phyloP scores from a whole-genome alignment of 1,140 invertebrate genomes.

The Pachyrhynchus sulphureomaculatus region DNA sequence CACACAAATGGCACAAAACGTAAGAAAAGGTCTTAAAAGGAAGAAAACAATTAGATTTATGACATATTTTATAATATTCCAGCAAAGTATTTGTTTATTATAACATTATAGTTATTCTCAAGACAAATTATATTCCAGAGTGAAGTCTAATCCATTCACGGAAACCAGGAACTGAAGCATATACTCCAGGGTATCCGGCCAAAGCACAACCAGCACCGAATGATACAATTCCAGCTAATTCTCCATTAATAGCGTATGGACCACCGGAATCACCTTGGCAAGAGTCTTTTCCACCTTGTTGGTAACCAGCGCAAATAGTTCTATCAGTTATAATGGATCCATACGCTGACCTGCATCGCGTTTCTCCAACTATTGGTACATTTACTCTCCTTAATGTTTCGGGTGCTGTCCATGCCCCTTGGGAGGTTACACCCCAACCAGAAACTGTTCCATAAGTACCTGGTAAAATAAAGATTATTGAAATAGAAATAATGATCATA shows the following conservation, averaged over 20 bases:
- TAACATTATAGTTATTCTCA: too few species aligned
- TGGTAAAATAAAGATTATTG: too few species aligned
- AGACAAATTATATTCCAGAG: slow-evolving; percentile 1
- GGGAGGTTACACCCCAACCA: slow-evolving; percentile 5
- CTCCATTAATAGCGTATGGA: slow-evolving; percentile 53
- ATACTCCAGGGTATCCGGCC: slow-evolving; percentile 27
- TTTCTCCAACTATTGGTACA: background rate
- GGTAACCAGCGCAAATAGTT: slow-evolving; percentile 48
- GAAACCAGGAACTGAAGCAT: slow-evolving; percentile 7
- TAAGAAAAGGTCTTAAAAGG: too few species aligned
- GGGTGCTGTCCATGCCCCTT: background rate
- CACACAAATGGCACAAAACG: too few species aligned
- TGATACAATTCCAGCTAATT: slow-evolving; percentile 58
- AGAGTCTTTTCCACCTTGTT: slow-evolving; percentile 55
- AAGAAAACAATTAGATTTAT: too few species aligned
- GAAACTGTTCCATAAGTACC: slow-evolving; percentile 9
- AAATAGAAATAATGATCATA: too few species aligned
- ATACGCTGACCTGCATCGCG: background rate
- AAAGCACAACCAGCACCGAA: slow-evolving; percentile 40
- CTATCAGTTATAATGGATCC: slow-evolving; percentile 45
- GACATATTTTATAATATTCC: too few species aligned
- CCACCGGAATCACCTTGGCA: slow-evolving; percentile 69
- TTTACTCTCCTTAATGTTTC: background rate
- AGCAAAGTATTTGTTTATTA: too few species aligned
- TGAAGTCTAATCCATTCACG: background rate